phyloP scores from a whole-genome alignment of 2,113 vertebrate species.

The Grantiella picta region DNA sequence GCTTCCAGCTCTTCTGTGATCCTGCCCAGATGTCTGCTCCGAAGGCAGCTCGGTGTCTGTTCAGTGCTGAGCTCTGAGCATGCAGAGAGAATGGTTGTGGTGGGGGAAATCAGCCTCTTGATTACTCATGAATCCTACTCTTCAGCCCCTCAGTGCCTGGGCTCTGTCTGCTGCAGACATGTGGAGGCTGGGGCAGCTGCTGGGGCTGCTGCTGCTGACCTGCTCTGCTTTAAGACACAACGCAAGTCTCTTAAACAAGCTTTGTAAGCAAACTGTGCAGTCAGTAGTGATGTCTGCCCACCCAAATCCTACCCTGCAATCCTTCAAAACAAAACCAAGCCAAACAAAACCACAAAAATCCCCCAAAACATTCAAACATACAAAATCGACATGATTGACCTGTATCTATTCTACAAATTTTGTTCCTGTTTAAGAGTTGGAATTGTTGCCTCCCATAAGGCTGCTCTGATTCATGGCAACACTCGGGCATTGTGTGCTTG shows the following conservation, averaged over 20 bases:
- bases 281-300: background rate
- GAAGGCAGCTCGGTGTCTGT: rapidly evolving
- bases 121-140: rapidly evolving
- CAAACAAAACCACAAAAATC: background rate
- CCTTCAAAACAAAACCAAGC: rapidly evolving
- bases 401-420: background rate
- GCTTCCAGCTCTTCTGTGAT: background rate
- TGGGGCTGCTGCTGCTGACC: background rate
- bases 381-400: rapidly evolving
- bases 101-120: background rate
- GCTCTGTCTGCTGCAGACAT: background rate
- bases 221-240: background rate
- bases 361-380: background rate
- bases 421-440: background rate
- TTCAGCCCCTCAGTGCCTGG: rapidly evolving
- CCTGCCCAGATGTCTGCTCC: background rate
- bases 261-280: background rate
- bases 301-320: background rate
- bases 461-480: background rate
- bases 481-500: background rate
- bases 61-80: background rate
- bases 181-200: background rate
- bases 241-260: background rate
- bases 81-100: background rate
- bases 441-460: background rate